These are phyloP conservation scores for Drosophila obscura DNA, from an alignment of 1,140 invertebrate genomes.

Conservation along the genomic window DNA sequence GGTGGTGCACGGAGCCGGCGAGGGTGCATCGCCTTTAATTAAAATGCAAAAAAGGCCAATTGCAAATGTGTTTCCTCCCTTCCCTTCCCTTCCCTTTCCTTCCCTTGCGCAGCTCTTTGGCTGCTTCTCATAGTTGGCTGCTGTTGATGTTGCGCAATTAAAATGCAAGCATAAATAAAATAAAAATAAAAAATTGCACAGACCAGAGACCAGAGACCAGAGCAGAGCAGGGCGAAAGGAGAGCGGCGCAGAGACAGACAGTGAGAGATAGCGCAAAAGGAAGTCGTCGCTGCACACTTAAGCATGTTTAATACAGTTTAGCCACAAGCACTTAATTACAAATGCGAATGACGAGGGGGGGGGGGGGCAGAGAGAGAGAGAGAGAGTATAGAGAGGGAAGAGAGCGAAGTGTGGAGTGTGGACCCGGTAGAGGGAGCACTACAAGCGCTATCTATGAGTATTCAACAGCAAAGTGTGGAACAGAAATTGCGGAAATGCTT, in stretches of 20 bases:
- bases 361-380: neutral
- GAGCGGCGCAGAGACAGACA: slow-evolving; percentile 1
- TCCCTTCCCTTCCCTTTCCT: too few species aligned
- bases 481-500: slow-evolving; percentile 52
- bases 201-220: slow-evolving; percentile 2
- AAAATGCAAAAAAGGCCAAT: slow-evolving; percentile 82
- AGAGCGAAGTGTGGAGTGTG: neutral
- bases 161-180: slow-evolving; percentile 47
- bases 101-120: neutral
- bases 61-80: slow-evolving; percentile 59
- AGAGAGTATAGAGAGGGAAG: neutral
- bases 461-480: slow-evolving; percentile 36
- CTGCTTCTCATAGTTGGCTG: slow-evolving; percentile 24
- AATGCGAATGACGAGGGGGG: slow-evolving; percentile 52
- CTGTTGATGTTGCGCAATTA: slow-evolving; percentile 61
- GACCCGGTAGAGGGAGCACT: neutral
- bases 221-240: slow-evolving; percentile 27
- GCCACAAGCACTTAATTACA: slow-evolving; percentile 83
- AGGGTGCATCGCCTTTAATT: slow-evolving; percentile 59
- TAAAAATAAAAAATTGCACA: slow-evolving; percentile 19
- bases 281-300: slow-evolving; percentile 78
- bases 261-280: slow-evolving; percentile 34
- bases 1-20: neutral
- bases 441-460: slow-evolving; percentile 2
- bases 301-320: slow-evolving; percentile 84